A percentile compares a stretch with the other conserved stretches of the same genome.
Evolutionary conservation across 2,888 invertebrate genomes (phyloP).

Genomic region (Drosophila quinaria): DNA sequence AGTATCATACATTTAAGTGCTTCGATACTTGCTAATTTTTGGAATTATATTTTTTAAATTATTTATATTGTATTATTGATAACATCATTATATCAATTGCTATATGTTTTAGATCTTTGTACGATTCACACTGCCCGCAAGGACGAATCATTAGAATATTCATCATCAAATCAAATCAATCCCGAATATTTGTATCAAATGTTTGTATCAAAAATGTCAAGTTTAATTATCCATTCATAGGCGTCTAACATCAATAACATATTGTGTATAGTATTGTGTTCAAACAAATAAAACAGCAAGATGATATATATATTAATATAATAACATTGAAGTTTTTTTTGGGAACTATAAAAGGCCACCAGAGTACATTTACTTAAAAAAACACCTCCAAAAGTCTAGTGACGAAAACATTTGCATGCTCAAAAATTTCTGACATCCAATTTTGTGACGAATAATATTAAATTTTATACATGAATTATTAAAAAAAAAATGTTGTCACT

Average conservation of each 20-base stretch:
- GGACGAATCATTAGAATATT: conserved; percentile 9
- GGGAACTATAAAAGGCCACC: background rate
- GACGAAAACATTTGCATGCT: too few relatives aligned
- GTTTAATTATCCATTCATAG: conserved; percentile 33
- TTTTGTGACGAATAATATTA: too few relatives aligned
- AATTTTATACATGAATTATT: too few relatives aligned
- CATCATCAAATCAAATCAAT: conserved; percentile 44
- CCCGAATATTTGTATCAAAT: conserved; percentile 84
- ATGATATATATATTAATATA: conserved; percentile 63
- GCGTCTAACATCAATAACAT: conserved; percentile 61
- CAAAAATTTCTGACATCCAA: too few relatives aligned
- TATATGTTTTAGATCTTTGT: conserved; percentile 9
- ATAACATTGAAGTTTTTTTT: background rate
- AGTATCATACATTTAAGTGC: conserved; percentile 35
- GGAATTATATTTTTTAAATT: conserved; percentile 52
- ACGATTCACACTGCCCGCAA: conserved; percentile 8
- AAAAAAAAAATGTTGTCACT: too few relatives aligned
- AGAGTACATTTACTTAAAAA: too few relatives aligned
- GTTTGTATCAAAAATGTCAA: conserved; percentile 64
- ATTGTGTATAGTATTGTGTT: conserved; percentile 67
- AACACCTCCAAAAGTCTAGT: too few relatives aligned
- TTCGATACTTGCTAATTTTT: conserved; percentile 37
- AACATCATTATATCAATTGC: conserved; percentile 13
- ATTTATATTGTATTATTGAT: conserved; percentile 54
- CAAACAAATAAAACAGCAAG: conserved; percentile 71